Evolutionary conservation across 2,888 invertebrate species (phyloP).

Genomic region (Cephus sareptanus): DNA sequence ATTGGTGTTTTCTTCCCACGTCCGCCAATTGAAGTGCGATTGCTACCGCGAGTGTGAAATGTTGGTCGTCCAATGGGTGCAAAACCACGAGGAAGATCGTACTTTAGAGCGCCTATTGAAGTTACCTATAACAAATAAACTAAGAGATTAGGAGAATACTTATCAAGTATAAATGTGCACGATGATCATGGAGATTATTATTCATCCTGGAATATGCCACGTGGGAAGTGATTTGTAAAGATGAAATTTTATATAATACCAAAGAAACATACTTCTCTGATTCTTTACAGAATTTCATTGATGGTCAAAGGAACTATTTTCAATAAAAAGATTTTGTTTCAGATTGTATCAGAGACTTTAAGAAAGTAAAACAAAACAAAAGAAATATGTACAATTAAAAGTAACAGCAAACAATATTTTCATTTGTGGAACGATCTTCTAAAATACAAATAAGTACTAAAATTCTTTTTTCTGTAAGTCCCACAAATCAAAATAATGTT

Average conservation of each 20-base stretch:
- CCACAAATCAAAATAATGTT: slow-evolving; percentile 35
- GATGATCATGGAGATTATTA: background rate
- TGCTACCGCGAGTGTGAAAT: slow-evolving; percentile 54
- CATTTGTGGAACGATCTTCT: background rate
- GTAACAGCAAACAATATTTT: background rate
- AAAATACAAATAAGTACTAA: background rate
- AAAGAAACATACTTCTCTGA: background rate
- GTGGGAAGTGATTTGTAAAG: background rate
- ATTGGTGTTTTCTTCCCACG: slow-evolving; percentile 62
- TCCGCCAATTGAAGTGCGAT: slow-evolving; percentile 49
- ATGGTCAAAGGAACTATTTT: background rate
- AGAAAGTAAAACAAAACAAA: background rate
- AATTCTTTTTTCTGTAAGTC: background rate
- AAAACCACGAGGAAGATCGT: slow-evolving; percentile 52
- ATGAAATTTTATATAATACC: background rate
- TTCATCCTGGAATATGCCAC: background rate
- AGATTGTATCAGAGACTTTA: background rate
- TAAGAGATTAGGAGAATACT: background rate
- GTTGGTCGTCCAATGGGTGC: slow-evolving; percentile 53
- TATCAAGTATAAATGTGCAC: background rate
- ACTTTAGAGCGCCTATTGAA: slow-evolving; percentile 63
- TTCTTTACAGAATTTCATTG: background rate
- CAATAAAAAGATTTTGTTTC: background rate
- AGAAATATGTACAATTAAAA: background rate
- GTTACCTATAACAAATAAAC: slow-evolving; percentile 55